These are phyloP conservation scores for Brachyhypopomus occidentalis DNA, from an alignment of 2,113 vertebrate genomes.

Conservation along the genomic window DNA sequence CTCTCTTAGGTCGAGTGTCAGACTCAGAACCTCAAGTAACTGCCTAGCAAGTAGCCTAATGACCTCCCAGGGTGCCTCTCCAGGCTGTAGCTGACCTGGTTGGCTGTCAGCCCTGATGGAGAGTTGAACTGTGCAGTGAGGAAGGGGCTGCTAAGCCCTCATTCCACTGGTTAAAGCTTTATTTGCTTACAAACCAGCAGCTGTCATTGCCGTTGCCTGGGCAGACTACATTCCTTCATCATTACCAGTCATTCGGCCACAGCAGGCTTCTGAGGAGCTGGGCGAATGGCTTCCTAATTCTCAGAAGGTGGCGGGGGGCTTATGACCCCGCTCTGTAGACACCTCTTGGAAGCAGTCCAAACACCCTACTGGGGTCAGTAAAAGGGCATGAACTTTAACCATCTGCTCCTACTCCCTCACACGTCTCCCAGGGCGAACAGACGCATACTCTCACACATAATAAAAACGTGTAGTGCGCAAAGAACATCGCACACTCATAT, in stretches of 20 bases:
- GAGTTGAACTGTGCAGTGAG: neutral
- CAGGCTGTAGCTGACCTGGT: neutral
- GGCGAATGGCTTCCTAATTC: neutral
- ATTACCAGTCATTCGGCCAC: neutral
- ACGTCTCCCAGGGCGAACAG: neutral
- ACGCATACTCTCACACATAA: neutral
- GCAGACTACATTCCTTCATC: neutral
- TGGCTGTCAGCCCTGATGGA: neutral
- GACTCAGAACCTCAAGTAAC: neutral
- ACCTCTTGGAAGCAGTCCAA: neutral
- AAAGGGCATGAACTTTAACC: slow-evolving; percentile 29
- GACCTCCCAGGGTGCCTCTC: no score
- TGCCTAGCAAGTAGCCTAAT: neutral
- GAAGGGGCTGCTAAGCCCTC: neutral
- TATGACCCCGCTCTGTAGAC: neutral
- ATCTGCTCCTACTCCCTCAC: neutral
- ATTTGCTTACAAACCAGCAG: slow-evolving; percentile 43
- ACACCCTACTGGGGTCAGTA: neutral
- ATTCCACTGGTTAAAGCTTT: neutral
- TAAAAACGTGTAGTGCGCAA: neutral
- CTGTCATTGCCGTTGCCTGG: neutral
- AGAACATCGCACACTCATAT: no score
- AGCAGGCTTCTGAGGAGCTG: neutral
- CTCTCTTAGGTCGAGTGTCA: slow-evolving; percentile 12
- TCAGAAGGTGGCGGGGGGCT: neutral